phyloP scores from a whole-genome alignment of 1,140 invertebrate genomes.

The Eupeodes corollae region DNA sequence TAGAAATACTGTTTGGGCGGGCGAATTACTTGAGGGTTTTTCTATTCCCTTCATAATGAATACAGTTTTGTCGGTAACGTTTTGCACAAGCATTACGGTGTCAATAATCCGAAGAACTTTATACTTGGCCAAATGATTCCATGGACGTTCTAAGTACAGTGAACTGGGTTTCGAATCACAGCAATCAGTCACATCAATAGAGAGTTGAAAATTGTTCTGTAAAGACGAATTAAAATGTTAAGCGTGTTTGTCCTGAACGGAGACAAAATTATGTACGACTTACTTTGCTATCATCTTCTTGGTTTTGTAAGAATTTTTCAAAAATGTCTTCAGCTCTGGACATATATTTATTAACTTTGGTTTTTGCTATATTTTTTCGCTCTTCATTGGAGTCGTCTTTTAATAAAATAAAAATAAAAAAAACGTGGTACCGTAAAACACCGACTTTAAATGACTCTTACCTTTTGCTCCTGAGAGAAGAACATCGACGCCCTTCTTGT shows the following conservation, averaged over 20 bases:
- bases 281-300: background rate
- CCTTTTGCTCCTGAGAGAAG: conserved; percentile 35
- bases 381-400: conserved; percentile 26
- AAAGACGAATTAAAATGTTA: too few relatives aligned
- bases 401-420: background rate
- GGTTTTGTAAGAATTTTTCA: conserved; percentile 16
- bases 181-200: conserved; percentile 21
- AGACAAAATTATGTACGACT: too few relatives aligned
- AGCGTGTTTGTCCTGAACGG: background rate
- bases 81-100: conserved; percentile 39
- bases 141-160: conserved; percentile 22
- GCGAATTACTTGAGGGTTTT: conserved; percentile 35
- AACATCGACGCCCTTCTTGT: conserved; percentile 40
- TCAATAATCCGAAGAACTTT: conserved; percentile 39
- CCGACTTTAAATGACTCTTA: conserved; percentile 4
- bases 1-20: conserved; percentile 36
- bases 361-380: conserved; percentile 31
- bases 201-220: conserved; percentile 22
- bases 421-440: background rate
- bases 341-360: conserved; percentile 34
- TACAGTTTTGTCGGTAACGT: conserved; percentile 35
- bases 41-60: conserved; percentile 41
- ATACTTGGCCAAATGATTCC: conserved; percentile 39
- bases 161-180: conserved; percentile 4
- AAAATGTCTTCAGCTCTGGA: conserved; percentile 39